Conservation (phyloP, 2,888 invertebrate species). For the Polyommatus iphigenia region DNA sequence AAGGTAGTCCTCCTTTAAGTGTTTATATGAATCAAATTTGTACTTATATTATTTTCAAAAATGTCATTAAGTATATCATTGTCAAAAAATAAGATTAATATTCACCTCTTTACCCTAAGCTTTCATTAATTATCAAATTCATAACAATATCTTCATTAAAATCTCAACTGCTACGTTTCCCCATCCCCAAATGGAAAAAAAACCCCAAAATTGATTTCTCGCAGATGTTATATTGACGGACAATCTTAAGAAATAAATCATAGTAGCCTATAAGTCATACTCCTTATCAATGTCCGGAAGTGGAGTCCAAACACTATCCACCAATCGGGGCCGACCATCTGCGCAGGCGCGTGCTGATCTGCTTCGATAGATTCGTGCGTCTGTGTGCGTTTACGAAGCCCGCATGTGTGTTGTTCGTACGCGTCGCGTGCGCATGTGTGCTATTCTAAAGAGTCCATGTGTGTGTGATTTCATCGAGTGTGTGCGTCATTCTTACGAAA, state of each 20-base stretch:
- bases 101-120: background rate
- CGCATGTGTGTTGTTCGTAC: slow-evolving; percentile 61
- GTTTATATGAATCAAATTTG: too few relatives aligned
- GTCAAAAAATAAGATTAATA: background rate
- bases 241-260: slow-evolving; percentile 53
- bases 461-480: slow-evolving; percentile 52
- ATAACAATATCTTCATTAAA: slow-evolving; percentile 3
- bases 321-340: slow-evolving; percentile 73
- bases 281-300: slow-evolving; percentile 76
- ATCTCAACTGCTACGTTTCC: background rate
- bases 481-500: slow-evolving; percentile 62
- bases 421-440: slow-evolving; percentile 53
- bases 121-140: background rate
- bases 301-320: slow-evolving; percentile 64
- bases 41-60: too few relatives aligned
- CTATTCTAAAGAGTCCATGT: slow-evolving; percentile 55
- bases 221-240: slow-evolving; percentile 35
- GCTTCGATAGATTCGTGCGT: slow-evolving; percentile 63
- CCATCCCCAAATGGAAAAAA: background rate
- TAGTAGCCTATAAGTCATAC: slow-evolving; percentile 59
- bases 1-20: background rate
- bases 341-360: slow-evolving; percentile 68
- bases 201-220: slow-evolving; percentile 1
- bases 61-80: too few relatives aligned
- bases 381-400: slow-evolving; percentile 50